These are phyloP conservation scores for Urocolius indicus DNA, from an alignment of 2,113 vertebrate species.

Conservation along the genomic window DNA sequence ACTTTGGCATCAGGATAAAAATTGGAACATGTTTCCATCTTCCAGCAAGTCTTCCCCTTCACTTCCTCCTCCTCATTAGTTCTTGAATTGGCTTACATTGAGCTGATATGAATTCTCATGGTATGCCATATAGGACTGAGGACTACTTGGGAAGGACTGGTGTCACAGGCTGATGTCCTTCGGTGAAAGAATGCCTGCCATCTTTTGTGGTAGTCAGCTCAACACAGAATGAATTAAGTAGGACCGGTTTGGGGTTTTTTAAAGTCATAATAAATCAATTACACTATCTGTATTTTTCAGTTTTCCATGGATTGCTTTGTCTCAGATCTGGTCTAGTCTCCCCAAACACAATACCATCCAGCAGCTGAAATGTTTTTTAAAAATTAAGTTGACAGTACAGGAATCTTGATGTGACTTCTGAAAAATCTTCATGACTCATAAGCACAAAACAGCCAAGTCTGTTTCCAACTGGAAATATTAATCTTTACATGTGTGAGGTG, in stretches of 20 bases:
- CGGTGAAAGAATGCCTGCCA: neutral
- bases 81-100: neutral
- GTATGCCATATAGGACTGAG: neutral
- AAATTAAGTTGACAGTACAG: neutral
- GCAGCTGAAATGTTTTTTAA: neutral
- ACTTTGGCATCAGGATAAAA: neutral
- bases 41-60: rapidly evolving
- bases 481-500: neutral
- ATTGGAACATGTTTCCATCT: neutral
- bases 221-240: neutral
- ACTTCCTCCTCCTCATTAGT: neutral
- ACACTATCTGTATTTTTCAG: neutral
- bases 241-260: neutral
- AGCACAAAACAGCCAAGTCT: neutral
- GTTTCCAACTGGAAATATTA: neutral
- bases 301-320: neutral
- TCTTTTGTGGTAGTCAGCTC: neutral
- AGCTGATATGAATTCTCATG: neutral
- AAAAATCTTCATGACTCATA: neutral
- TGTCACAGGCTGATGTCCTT: neutral
- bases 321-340: neutral
- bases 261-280: neutral
- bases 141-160: neutral
- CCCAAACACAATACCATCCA: neutral
- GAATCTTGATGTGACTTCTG: neutral